Evolutionary conservation across 2,888 invertebrate species (phyloP), one percentile per base, ranked within the genome.

Genomic region (Tipula lateralis): DNA sequence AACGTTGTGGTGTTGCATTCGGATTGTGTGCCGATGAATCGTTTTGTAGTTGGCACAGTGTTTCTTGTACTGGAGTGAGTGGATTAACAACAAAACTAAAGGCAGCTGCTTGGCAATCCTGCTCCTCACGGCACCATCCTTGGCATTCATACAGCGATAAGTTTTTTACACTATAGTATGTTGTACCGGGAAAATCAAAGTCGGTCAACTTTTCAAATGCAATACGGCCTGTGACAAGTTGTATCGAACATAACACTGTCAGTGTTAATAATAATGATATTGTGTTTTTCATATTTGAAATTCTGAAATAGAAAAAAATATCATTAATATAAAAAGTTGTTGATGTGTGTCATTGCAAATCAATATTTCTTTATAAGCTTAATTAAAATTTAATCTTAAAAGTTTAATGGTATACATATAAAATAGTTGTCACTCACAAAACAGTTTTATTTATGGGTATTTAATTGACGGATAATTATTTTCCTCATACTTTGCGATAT

Each of bases 51-150:
- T 97, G 94, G 89, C 97, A 97, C 85, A 96, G 92, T 7, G 97
- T 97, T 90, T 97, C 97, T 91, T 97, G 97, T 85, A 96, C 94
- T 0, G 97, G 97, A 86, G 97, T 96, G 88, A 97, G 90, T 7
- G 97, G 97, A 90, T 97, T 97, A 86, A 97, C 92, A 50, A 97
- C 97, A 90, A 97, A 97, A 91, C 97, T 97, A 90, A 97, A 98
- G 2, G 96, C 95, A 4, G 97, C 97, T 1, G 97, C 97, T 88
- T 96, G 96, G 88, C 97, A 97, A 88, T 97, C 96, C 0, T 95
- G 94, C 88, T 97, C 97, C 89, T 97, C 97, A 84, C 97, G 92
- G 89, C 97, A 98, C 97, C 97, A 97, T 36, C 97, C 97, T 89
- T 97, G 97, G 90, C 97, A 98, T 90, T 97, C 97, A 91, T 96